These are phyloP conservation scores for Hydra vulgaris DNA, from an alignment of 30 jellyfish, hydroid and myxozoan species.

Conservation along the genomic window DNA sequence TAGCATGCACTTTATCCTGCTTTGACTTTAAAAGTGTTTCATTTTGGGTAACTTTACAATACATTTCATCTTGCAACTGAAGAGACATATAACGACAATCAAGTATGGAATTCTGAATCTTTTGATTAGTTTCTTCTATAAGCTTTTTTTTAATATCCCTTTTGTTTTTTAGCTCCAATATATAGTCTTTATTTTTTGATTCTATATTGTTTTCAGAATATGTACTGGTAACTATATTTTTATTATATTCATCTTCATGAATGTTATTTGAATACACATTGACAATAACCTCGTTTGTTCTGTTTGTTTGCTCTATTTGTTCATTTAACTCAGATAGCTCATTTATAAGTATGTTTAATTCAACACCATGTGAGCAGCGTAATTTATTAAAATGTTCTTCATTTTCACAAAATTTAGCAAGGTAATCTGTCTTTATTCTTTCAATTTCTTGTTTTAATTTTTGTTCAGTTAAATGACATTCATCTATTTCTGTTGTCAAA, in stretches of 20 bases:
- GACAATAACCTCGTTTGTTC: neutral
- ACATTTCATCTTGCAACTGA: neutral
- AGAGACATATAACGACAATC: neutral
- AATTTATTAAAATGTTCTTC: neutral
- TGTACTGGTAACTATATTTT: too few relatives aligned
- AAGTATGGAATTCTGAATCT: neutral
- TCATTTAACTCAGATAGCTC: neutral
- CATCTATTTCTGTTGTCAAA: conserved; percentile 18
- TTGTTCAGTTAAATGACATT: neutral
- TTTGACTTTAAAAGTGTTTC: neutral
- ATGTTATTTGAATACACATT: neutral
- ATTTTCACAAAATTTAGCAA: neutral
- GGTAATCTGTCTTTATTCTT: neutral
- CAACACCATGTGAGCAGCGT: neutral
- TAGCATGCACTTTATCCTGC: neutral
- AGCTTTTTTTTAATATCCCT: neutral
- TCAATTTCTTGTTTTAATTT: neutral
- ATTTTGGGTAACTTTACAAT: neutral
- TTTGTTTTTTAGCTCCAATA: neutral
- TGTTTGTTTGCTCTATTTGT: neutral
- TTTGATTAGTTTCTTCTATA: neutral
- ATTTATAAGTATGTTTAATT: neutral
- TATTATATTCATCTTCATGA: neutral
- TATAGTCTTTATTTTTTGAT: neutral
- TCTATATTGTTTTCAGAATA: neutral